Base-by-base conservation (phyloP, 2,113 vertebrate genomes). In the Sprattus sprattus region DNA sequence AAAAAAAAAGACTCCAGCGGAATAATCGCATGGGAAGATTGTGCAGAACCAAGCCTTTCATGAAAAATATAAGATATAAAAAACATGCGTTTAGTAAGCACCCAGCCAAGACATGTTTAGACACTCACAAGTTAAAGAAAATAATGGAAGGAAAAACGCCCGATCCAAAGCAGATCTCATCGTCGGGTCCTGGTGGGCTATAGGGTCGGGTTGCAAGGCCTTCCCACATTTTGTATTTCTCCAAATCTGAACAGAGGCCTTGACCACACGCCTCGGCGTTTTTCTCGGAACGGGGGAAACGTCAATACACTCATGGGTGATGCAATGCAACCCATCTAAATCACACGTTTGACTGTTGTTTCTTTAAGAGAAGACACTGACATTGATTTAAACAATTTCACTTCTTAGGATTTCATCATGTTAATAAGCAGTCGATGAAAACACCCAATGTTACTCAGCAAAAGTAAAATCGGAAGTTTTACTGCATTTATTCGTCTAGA, bases 171-270 rank as follows among this genome's bases (percentile, higher is more conserved):
- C 28, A 32, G 25, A 16, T 32, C 32, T 16, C 71, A 39, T 13
- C 71, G 71, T 67, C 64, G 28, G 15, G 71, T 78, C 71, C 71
- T 78, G 64, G 71, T 78, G 71, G 71, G 28, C 71, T 78, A 16
- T 2, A 28, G 71, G 32, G 11, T 78, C 71, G 71, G 71, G 71
- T 78, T 78, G 28, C 71, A 78, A 78, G 71, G 71, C 71, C 71
- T 78, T 78, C 71, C 71, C 71, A 78, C 71, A 78, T 78, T 78
- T 78, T 78, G 71, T 39, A 78, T 78, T 78, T 78, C 13, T 78
- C 71, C 71, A 13, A 78, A 78, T 78, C 71, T 78, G 71, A 60
- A 60, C 54, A 60, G 54, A 32, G 71, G 71, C 71, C 71, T 78
- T 78, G 71, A 78, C 71, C 71, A 78, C 71, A 16, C 22, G 7